Evolutionary conservation across 2,888 invertebrate genomes (phyloP), one percentile per base, ranked within the genome.

Genomic region (Thecocarcelia acutangulata): DNA sequence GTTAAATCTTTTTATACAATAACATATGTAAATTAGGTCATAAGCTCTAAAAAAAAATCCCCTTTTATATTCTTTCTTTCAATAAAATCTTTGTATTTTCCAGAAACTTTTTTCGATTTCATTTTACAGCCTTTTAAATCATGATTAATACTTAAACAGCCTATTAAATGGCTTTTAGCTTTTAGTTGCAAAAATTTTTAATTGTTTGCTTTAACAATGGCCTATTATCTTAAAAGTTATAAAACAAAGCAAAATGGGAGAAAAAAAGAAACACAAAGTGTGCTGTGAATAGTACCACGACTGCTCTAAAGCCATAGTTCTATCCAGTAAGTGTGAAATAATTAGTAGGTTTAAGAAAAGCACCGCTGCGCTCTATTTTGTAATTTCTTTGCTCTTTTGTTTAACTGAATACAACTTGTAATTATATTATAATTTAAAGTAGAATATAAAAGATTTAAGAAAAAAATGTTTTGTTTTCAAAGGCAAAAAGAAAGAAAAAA

Each of bases 131-230:
- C 63, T 61, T 44, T 66, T 33, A 66, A 82, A 82, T 82, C 77
- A 82, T 66, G 66, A 50, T 82, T 66, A 8, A 33, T 82, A 74
- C 66, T 69, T 70, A 82, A 77, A 66, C 64, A 69, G 78, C 78
- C 82, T 78, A 82, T 78, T 78, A 82, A 78, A 82, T 74, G 64
- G 76, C 72, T 81, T 81, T 81, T 73, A 81, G 61, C 66, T 48
- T 78, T 70, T 52, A 46, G 46, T 50, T 24, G 50, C 63, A 61
- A 64, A 66, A 75, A n/a, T 33, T 11, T 13, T 42, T 68, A 42
- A 28, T 2, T n/a, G 54, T 24, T 54, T 54, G 46, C 21, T 37
- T 37, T 37, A n/a, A 54, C 58, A 42, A 24, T 40, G 40, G 33
- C 52, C 59, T n/a, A n/a, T 64, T 52, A 37, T 63, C 56, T 69